phyloP scores from a whole-genome alignment of 2,113 vertebrate genomes.

The Microtus richardsoni region DNA sequence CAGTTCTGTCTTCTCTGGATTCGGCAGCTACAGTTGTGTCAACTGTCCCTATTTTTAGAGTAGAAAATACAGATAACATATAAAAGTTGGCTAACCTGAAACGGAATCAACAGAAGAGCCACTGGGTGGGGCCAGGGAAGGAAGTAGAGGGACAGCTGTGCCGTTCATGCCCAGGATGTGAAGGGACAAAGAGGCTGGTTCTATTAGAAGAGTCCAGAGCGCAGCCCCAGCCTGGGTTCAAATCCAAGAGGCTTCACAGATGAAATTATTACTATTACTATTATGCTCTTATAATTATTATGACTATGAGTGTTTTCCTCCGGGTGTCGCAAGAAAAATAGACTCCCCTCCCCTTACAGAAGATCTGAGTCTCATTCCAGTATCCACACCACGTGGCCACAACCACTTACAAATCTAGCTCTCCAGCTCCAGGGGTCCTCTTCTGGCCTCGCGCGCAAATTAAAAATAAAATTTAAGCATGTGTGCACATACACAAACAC shows the following conservation, averaged over 20 bases:
- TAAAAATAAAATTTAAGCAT: not conserved
- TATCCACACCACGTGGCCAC: not conserved
- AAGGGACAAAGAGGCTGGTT: not conserved
- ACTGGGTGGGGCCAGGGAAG: fast-evolving
- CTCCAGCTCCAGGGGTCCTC: not conserved
- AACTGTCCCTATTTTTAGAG: conserved; percentile 7
- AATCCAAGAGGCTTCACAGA: not conserved
- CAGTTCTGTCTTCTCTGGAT: not conserved
- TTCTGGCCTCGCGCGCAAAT: not conserved
- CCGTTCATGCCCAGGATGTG: not conserved
- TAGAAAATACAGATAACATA: not conserved
- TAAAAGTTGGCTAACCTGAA: not conserved
- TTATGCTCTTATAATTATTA: no score
- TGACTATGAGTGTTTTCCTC: not conserved
- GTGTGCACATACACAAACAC: not conserved
- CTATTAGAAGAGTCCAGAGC: no score
- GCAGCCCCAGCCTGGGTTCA: not conserved
- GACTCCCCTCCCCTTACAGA: not conserved
- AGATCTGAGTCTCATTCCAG: not conserved
- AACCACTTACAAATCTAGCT: not conserved
- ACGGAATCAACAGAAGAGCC: not conserved
- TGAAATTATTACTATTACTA: not conserved
- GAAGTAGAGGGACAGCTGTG: not conserved
- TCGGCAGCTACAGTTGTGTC: not conserved
- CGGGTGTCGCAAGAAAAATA: not conserved